A percentile compares a stretch with the other conserved stretches of the same genome.
Conservation (phyloP, 2,113 vertebrate species). For the Epinephelus fuscoguttatus region DNA sequence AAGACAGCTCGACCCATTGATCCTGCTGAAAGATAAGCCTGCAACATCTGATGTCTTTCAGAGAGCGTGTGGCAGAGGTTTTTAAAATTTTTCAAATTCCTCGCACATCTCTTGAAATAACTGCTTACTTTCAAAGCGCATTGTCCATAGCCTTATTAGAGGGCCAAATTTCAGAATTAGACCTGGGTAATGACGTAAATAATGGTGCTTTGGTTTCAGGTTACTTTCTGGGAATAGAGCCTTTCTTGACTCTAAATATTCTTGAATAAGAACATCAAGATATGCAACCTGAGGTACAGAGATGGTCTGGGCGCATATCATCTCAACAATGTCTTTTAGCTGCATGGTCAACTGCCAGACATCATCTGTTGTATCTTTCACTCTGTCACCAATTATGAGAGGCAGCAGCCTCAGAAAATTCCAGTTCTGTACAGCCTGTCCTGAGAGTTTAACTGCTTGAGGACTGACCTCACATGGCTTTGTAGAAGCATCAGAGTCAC, state of each 20-base stretch:
- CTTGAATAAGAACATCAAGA: slow-evolving; percentile 44
- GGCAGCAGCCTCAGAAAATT: slow-evolving; percentile 22
- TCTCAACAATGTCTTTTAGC: slow-evolving; percentile 18
- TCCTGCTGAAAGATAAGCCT: slow-evolving; percentile 16
- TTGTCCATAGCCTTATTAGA: slow-evolving; percentile 18
- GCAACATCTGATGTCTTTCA: slow-evolving; percentile 4
- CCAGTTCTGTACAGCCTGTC: slow-evolving; percentile 17
- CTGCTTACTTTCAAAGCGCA: slow-evolving; percentile 12
- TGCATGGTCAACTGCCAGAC: slow-evolving; percentile 26
- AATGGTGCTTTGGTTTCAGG: neutral
- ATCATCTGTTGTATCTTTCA: slow-evolving; percentile 15
- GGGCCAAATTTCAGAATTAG: slow-evolving; percentile 33
- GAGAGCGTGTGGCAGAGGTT: slow-evolving; percentile 9
- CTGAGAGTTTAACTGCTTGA: slow-evolving; percentile 1
- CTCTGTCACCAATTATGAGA: slow-evolving; percentile 31
- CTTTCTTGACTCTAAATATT: slow-evolving; percentile 39
- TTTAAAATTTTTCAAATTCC: neutral
- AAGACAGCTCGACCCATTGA: neutral
- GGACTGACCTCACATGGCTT: slow-evolving; percentile 19
- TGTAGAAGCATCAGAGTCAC: slow-evolving; percentile 8
- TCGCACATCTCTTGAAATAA: slow-evolving; percentile 24
- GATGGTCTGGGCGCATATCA: slow-evolving; percentile 32
- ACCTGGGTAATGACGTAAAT: neutral
- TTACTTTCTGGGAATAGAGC: neutral
- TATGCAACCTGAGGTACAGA: slow-evolving; percentile 37